Percentiles rank a stretch among this genome's conserved stretches.
Evolutionary conservation across 2,888 invertebrate species (phyloP).

Genomic region (Mamestra brassicae): DNA sequence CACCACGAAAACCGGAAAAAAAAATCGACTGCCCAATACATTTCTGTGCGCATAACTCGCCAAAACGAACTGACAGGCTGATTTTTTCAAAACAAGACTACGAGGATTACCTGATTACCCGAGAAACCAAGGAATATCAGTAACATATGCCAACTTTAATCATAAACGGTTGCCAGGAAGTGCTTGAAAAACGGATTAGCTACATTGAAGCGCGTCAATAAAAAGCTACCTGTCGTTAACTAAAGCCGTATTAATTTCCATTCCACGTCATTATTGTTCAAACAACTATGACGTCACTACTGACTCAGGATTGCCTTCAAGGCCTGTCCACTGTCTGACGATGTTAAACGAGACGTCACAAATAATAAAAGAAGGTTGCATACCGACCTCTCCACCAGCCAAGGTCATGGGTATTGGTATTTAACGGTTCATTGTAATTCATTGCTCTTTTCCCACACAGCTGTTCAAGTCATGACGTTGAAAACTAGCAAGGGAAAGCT

Average conservation of each 20-base stretch:
- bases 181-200: neutral
- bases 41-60: no score
- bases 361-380: constrained; percentile 12
- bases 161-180: neutral
- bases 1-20: no score
- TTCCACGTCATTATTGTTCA: neutral
- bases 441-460: constrained; percentile 37
- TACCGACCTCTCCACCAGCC: neutral
- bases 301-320: constrained; percentile 33
- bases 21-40: no score
- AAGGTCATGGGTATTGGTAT: constrained; percentile 23
- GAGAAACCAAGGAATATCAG: neutral
- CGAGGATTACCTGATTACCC: no score
- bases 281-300: constrained; percentile 15
- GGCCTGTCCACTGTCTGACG: neutral
- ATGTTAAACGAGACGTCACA: constrained; percentile 13
- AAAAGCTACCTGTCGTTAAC: neutral
- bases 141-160: neutral
- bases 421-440: constrained; percentile 33
- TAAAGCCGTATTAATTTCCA: neutral
- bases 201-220: neutral
- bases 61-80: no score
- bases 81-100: no score
- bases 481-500: constrained; percentile 12
- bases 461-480: neutral